Evolutionary conservation across 37 sponge, comb jelly and placozoan species (phyloP), one percentile per base, ranked within the genome.

Genomic region (Hormiphora californensis): DNA sequence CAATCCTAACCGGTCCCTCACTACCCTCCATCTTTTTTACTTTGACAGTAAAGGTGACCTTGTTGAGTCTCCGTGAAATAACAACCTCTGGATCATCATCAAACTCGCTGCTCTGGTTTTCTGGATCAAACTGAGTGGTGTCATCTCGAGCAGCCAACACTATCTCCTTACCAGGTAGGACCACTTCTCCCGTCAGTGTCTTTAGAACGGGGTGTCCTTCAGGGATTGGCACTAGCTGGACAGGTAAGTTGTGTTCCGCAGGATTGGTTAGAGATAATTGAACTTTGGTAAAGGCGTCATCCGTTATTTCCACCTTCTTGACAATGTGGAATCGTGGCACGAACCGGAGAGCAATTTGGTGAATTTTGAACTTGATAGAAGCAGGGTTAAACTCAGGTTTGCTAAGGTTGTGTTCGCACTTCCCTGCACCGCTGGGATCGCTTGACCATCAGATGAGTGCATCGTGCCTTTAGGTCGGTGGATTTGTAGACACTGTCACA

Each of bases 321-420:
- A 73, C 81, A 73, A 73, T 73, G 12, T 46, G 40, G 25, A 73
- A 73, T 7, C 81, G 35, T 28, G 81, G 81, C 7, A 73, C 81
- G 43, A 73, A 73, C 27, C 81, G 32, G 1, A 73, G 81, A 40
- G 81, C 81, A 43, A 73, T 73, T 40, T 73, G 86, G 21, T 86
- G 86, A 36, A 86, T 86, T 57, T 86, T 86, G 57, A 86, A 86
- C 30, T 86, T 86, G 9, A 86, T 86, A 34, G 86, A 86, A 11
- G 86, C 53, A 7, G 86, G 86, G 40, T 86, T 86, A 21, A 86
- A 86, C 33, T 86, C 86, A 28, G 86, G 86, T 34, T 86, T 86
- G 28, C 86, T 59, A 15, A 86, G 40, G 54, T 86, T 86, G 27
- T 86, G 86, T 21, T 86, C 86, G 40, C 86, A 86, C n/a, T 40